phyloP scores from a whole-genome alignment of 2,797 vertebrate species.

The Lepilemur septentrionalis region DNA sequence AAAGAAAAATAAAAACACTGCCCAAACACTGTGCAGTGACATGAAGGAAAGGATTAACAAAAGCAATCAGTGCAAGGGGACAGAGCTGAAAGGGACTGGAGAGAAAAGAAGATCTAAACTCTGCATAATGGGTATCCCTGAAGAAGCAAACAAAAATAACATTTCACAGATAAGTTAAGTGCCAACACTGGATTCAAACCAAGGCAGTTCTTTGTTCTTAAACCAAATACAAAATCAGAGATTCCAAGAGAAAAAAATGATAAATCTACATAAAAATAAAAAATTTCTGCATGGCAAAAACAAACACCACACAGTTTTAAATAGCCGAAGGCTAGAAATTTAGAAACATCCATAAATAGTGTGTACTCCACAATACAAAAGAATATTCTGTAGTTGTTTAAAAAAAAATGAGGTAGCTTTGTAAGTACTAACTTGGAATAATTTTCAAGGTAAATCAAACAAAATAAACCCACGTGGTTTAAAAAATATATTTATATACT shows the following conservation, averaged over 20 bases:
- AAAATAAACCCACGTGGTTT: neutral
- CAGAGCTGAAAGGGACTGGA: neutral
- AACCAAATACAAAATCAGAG: neutral
- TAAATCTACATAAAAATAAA: neutral
- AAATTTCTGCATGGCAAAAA: neutral
- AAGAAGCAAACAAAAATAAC: conserved; percentile 27
- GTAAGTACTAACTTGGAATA: neutral
- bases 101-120: neutral
- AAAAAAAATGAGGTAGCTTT: neutral
- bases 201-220: neutral
- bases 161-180: neutral
- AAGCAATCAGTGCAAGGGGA: neutral
- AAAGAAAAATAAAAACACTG: neutral
- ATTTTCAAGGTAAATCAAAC: neutral
- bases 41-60: neutral
- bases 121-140: neutral
- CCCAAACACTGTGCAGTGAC: neutral
- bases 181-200: neutral
- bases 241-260: neutral
- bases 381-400: neutral
- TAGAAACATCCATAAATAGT: neutral
- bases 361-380: neutral
- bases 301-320: neutral
- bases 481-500: neutral
- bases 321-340: too few species aligned